Conservation (phyloP, 2,797 vertebrate genomes). For the Sebastolobus alascanus region DNA sequence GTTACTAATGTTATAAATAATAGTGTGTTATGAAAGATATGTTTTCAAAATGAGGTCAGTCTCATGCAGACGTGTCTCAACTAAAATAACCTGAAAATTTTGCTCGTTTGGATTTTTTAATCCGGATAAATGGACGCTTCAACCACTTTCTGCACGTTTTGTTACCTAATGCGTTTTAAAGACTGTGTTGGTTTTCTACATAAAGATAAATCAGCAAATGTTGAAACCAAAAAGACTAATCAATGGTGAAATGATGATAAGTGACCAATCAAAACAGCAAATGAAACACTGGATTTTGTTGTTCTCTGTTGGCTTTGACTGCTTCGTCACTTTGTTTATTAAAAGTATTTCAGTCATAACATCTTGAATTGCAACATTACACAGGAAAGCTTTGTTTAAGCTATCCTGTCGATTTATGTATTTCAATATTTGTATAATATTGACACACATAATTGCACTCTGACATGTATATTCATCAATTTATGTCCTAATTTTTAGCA, state of each 20-base stretch:
- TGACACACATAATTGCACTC: not conserved
- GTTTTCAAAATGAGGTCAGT: slow-evolving; percentile 23
- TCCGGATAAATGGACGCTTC: not conserved
- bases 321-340: not conserved
- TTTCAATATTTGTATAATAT: slow-evolving; percentile 33
- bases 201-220: not conserved
- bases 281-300: not conserved
- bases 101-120: not conserved
- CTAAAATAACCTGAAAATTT: not conserved
- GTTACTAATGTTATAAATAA: slow-evolving; percentile 47
- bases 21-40: slow-evolving; percentile 19
- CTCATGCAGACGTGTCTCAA: slow-evolving; percentile 8
- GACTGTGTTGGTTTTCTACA: not conserved
- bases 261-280: not conserved
- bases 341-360: slow-evolving; percentile 5
- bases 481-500: slow-evolving; percentile 17
- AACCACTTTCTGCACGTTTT: not conserved
- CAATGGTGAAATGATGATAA: not conserved
- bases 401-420: not conserved
- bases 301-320: not conserved
- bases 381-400: slow-evolving; percentile 35
- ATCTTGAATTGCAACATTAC: slow-evolving; percentile 24
- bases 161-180: not conserved
- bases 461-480: slow-evolving; percentile 10
- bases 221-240: not conserved